phyloP scores from a whole-genome alignment of 1,140 invertebrate genomes.

The Galleria mellonella region DNA sequence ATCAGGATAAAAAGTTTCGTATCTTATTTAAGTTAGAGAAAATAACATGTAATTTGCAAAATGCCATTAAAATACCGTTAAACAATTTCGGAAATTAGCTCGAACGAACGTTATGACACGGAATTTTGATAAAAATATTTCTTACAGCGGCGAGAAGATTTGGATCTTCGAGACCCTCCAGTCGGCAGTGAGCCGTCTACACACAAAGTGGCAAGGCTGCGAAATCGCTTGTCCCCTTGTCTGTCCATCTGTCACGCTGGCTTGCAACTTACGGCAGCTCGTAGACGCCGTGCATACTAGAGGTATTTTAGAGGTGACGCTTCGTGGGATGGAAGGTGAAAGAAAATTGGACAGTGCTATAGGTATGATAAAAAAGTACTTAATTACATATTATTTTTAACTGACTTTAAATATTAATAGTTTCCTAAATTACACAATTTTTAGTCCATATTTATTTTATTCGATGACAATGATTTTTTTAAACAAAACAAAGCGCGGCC shows the following conservation, averaged over 20 bases:
- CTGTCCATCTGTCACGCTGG: constrained; percentile 26
- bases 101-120: too few relatives aligned
- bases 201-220: constrained; percentile 18
- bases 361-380: constrained; percentile 16
- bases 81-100: too few relatives aligned
- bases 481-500: too few relatives aligned
- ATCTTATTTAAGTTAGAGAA: too few relatives aligned
- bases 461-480: too few relatives aligned
- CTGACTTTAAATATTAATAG: constrained; percentile 1
- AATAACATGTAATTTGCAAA: too few relatives aligned
- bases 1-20: too few relatives aligned
- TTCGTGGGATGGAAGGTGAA: constrained; percentile 5
- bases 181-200: constrained; percentile 12
- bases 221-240: constrained; percentile 21
- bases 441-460: too few relatives aligned
- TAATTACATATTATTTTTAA: neutral
- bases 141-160: constrained; percentile 49
- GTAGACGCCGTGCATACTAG: constrained; percentile 5
- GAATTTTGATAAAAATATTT: neutral
- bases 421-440: too few relatives aligned
- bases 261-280: constrained; percentile 16
- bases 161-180: constrained; percentile 50
- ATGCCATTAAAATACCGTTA: too few relatives aligned
- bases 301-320: constrained; percentile 7
- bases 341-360: constrained; percentile 12